phyloP scores from a whole-genome alignment of 2,113 vertebrate species.

The Scatophagus argus region DNA sequence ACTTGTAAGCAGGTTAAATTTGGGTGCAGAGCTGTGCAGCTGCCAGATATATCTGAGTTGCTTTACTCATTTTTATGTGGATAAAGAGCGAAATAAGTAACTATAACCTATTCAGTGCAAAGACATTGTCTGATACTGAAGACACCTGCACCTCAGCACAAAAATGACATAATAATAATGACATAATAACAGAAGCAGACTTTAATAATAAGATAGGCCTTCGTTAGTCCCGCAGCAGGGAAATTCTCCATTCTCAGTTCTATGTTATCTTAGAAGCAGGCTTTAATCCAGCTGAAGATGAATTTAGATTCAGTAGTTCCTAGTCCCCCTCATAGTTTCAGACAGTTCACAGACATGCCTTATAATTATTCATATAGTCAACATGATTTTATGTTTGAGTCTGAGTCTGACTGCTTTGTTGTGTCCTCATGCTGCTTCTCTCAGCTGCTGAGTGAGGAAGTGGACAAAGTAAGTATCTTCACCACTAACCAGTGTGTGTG shows the following conservation, averaged over 20 bases:
- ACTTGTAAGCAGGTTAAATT: too few relatives aligned
- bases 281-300: too few relatives aligned
- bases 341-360: background rate
- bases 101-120: too few relatives aligned
- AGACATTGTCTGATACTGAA: too few relatives aligned
- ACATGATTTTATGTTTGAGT: background rate
- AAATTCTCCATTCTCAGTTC: too few relatives aligned
- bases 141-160: too few relatives aligned
- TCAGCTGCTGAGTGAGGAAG: slow-evolving; percentile 97
- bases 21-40: too few relatives aligned
- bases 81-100: too few relatives aligned
- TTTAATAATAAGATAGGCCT: too few relatives aligned
- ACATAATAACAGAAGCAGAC: background rate
- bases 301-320: background rate
- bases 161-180: too few relatives aligned
- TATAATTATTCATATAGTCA: background rate
- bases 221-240: too few relatives aligned
- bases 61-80: background rate
- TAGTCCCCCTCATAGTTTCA: background rate
- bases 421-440: slow-evolving; percentile 79
- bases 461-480: slow-evolving; percentile 93
- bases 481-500: background rate
- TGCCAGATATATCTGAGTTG: background rate
- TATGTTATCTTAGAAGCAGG: too few relatives aligned
- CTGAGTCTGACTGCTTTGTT: slow-evolving; percentile 68